Base-by-base conservation (phyloP, 1,140 invertebrate genomes). In the Drosophila pandora region DNA sequence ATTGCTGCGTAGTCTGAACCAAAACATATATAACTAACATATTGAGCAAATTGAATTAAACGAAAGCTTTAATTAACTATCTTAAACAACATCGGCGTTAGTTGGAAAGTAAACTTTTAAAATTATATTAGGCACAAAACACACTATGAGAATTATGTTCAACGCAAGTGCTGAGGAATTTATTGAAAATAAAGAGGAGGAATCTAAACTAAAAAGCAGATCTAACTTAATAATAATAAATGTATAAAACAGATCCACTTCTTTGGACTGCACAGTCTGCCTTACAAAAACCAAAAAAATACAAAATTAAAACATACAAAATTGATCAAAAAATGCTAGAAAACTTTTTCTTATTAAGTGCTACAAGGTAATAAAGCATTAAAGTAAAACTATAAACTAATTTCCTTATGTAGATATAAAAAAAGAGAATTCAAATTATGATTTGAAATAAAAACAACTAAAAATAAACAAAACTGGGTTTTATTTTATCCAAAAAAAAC, bases 61-160 rank as follows among this genome's bases (percentile, higher is more conserved):
- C 34, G 59, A 87, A 87, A 87, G 83, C 82, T 87, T 87, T 87
- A 87, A 87, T 62, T 53, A 85, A 73, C 74, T 87, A 82, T 85
- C 59, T 61, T 87, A 77, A 63, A 81, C 68, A 70, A 75, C 53
- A 83, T 79, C 79, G 62, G 60, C 79, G 60, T 63, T 79, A 76
- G 75, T 59, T 34, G 55, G 28, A 34, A 67, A 61, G 49, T 30
- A 54, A 49, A 50, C 32, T 85, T 87, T 87, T 68, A 64, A 78
- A 76, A 61, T 45, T 61, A 39, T 63, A 72, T 64, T 82, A 83
- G 60, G 52, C 41, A 58, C 52, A 70, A 62, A 62, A 71, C 75
- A 71, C 75, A 65, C 50, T 65, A 61, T 54, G 64, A 30, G 7
- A 72, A 60, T 25, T 47, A 55, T 41, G 32, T 49, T 32, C 30